Conservation (phyloP, 2,888 invertebrate genomes). For the Patella caerulea region DNA sequence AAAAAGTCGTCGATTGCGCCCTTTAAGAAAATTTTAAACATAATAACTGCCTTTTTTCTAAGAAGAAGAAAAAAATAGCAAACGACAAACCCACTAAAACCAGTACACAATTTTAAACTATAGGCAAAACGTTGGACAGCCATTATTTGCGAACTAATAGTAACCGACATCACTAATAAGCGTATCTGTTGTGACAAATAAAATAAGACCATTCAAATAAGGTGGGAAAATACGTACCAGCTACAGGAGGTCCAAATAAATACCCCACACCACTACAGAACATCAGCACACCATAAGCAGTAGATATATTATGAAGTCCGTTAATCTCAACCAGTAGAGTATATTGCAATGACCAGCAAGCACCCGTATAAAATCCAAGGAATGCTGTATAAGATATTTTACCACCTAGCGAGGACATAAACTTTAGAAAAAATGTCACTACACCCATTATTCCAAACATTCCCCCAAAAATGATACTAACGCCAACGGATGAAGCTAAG, state of each 20-base stretch:
- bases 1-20: too few species aligned
- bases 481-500: not conserved
- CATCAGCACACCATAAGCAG: not conserved
- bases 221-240: not conserved
- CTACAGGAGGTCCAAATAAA: not conserved
- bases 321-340: not conserved
- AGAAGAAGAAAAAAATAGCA: too few species aligned
- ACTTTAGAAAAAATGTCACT: not conserved
- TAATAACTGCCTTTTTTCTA: too few species aligned
- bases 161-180: too few species aligned
- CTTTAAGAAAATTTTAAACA: too few species aligned
- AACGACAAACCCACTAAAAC: too few species aligned
- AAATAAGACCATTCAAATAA: too few species aligned
- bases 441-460: not conserved
- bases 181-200: too few species aligned
- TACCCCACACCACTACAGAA: not conserved
- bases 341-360: not conserved
- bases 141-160: too few species aligned
- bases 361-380: not conserved
- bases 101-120: too few species aligned
- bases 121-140: too few species aligned
- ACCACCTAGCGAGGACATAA: not conserved
- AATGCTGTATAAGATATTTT: not conserved
- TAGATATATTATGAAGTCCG: not conserved
- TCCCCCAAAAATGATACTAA: not conserved